Percentiles rank a stretch among this genome's conserved stretches.
These are phyloP conservation scores for Echinometra lucunter DNA, from an alignment of 53 echinoderm and acorn worm species.

Conservation along the genomic window DNA sequence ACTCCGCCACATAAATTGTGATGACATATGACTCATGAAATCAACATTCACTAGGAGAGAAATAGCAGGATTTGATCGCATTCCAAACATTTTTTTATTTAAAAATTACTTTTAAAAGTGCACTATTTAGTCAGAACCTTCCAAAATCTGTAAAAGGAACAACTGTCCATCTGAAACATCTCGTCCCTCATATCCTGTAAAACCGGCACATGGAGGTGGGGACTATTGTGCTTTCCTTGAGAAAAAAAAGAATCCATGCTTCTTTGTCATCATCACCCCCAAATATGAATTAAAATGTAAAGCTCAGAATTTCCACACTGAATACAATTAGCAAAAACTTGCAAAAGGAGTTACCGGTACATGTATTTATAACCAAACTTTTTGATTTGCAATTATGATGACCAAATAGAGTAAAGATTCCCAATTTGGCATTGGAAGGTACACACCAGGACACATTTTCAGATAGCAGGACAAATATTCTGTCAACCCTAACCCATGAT, in stretches of 20 bases:
- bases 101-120: conserved; percentile 18
- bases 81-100: conserved; percentile 40
- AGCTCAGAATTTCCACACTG: too few relatives aligned
- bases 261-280: not conserved
- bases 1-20: conserved; percentile 22
- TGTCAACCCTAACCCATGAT: not conserved
- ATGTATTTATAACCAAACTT: too few relatives aligned
- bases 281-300: not conserved
- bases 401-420: not conserved
- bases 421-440: not conserved
- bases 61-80: not conserved
- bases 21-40: conserved; percentile 54
- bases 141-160: not conserved
- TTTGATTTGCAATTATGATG: not conserved
- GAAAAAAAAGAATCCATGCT: not conserved
- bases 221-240: not conserved
- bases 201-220: not conserved
- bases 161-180: not conserved
- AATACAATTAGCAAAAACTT: too few relatives aligned
- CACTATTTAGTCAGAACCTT: not conserved
- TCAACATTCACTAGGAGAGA: conserved; percentile 28
- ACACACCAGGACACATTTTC: not conserved
- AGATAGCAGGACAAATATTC: not conserved
- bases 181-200: not conserved
- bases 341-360: not conserved